Evolutionary conservation across 2,113 vertebrate genomes (phyloP).

Genomic region (Propithecus coquereli): DNA sequence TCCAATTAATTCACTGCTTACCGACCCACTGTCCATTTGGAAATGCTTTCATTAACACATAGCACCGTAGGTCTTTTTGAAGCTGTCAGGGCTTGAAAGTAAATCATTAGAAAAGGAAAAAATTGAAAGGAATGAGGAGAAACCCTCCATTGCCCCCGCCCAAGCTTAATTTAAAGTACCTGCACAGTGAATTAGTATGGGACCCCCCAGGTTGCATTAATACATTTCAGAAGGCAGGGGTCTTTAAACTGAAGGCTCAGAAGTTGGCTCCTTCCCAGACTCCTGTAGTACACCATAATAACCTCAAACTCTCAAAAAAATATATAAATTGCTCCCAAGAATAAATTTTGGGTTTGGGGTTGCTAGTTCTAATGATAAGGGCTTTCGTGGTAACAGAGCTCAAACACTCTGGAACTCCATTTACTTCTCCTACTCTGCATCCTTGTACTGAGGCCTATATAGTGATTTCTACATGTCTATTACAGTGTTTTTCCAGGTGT

Average conservation of each 20-base stretch:
- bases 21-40: conserved; percentile 39
- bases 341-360: conserved; percentile 25
- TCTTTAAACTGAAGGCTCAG: conserved; percentile 44
- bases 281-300: background rate
- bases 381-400: background rate
- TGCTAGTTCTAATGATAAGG: background rate
- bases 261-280: conserved; percentile 24
- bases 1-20: conserved; percentile 67
- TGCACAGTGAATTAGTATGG: conserved; percentile 13
- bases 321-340: conserved; percentile 31
- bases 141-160: background rate
- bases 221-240: conserved; percentile 39
- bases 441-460: background rate
- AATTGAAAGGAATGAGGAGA: background rate
- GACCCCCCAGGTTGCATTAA: background rate
- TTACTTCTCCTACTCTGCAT: background rate
- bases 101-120: conserved; percentile 18
- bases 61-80: conserved; percentile 57
- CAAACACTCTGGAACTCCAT: background rate
- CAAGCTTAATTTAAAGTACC: conserved; percentile 43
- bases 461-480: background rate
- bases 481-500: background rate
- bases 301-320: conserved; percentile 10
- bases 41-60: conserved; percentile 68
- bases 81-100: conserved; percentile 56